A percentile compares a stretch with the other conserved stretches of the same genome.
Conservation (phyloP, 2,797 vertebrate genomes). For the Loriculus beryllinus region DNA sequence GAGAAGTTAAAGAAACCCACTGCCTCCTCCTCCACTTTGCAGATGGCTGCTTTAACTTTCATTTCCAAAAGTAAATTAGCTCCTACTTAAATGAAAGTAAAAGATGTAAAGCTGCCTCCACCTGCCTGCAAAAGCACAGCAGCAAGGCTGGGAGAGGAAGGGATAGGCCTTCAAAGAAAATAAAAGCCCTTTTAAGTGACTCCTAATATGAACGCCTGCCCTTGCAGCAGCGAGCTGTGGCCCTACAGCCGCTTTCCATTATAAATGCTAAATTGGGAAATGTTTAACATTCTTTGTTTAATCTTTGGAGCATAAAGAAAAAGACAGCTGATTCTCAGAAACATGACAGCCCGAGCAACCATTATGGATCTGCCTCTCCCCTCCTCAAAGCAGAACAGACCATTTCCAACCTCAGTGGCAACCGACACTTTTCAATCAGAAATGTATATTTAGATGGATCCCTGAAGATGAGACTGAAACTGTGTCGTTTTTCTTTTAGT, state of each 20-base stretch:
- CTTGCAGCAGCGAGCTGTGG: constrained; percentile 37
- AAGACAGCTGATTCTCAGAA: constrained; percentile 59
- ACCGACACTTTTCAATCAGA: background rate
- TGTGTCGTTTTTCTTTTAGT: background rate
- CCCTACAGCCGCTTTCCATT: constrained; percentile 48
- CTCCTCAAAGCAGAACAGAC: background rate
- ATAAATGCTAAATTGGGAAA: constrained; percentile 60
- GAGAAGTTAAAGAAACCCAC: constrained; percentile 46
- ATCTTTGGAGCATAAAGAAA: constrained; percentile 49
- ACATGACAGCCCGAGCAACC: constrained; percentile 19
- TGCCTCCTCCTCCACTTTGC: constrained; percentile 41
- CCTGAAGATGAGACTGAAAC: background rate
- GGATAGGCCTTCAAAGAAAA: constrained; percentile 31
- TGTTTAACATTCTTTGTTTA: constrained; percentile 50
- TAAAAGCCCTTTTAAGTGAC: constrained; percentile 35
- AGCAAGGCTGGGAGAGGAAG: background rate
- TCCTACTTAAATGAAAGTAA: constrained; percentile 32
- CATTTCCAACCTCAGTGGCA: background rate
- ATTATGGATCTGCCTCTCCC: constrained; percentile 23
- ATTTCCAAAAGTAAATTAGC: constrained; percentile 51
- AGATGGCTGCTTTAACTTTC: constrained; percentile 51
- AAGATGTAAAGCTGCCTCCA: constrained; percentile 33
- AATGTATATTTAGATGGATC: background rate
- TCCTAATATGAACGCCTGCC: constrained; percentile 9
- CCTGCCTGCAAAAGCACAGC: constrained; percentile 38